These are phyloP conservation scores for Luperina testacea DNA, from an alignment of 2,888 invertebrate species.

Conservation along the genomic window DNA sequence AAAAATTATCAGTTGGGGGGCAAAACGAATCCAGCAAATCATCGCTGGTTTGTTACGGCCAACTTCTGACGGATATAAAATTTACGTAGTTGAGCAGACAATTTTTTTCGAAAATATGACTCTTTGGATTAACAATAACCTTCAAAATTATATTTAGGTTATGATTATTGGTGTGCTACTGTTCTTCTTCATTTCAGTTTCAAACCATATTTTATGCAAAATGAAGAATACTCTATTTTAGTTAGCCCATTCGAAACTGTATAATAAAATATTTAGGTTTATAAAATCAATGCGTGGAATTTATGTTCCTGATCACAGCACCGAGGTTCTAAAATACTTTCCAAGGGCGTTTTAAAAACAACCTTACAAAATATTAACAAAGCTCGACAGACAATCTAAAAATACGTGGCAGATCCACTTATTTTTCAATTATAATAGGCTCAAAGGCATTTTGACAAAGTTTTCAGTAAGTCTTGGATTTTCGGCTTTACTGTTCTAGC, in stretches of 20 bases:
- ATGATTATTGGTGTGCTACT: no score
- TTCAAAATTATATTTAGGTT: no score
- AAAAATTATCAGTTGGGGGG: no score
- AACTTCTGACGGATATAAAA: no score
- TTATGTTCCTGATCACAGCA: neutral
- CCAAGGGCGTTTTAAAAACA: neutral
- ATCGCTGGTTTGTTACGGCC: no score
- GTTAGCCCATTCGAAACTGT: neutral
- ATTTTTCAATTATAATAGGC: neutral
- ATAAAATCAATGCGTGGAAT: neutral
- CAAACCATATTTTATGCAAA: neutral
- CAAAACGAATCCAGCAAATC: no score
- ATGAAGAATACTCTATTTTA: neutral
- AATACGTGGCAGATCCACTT: neutral
- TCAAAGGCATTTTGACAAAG: slow-evolving; percentile 23
- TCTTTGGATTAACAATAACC: no score
- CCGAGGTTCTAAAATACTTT: slow-evolving; percentile 7
- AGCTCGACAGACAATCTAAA: slow-evolving; percentile 16
- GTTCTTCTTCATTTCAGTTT: neutral
- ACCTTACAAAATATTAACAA: slow-evolving; percentile 15
- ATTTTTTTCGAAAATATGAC: no score
- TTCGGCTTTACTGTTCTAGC: slow-evolving; percentile 11
- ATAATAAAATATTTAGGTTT: neutral
- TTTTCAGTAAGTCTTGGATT: slow-evolving; percentile 14
- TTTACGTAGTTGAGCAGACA: no score